A percentile compares a stretch with the other conserved stretches of the same genome.
Evolutionary conservation across 2,888 invertebrate genomes (phyloP).

Genomic region (Ormyrus thymus): DNA sequence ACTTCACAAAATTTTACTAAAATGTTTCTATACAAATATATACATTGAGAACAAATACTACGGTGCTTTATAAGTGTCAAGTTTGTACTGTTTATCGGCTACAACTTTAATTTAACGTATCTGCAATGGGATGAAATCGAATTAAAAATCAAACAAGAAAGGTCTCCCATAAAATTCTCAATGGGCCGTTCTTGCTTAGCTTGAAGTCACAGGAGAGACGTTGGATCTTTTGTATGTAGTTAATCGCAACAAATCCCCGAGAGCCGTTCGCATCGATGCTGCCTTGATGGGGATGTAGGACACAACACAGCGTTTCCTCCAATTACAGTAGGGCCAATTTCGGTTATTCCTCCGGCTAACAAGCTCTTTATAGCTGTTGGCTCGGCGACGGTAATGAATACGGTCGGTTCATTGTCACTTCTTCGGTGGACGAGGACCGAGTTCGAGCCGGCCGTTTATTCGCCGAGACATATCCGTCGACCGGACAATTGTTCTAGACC

Average conservation of each 20-base stretch:
- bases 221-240: conserved; percentile 15
- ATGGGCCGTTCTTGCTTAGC: background rate
- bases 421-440: background rate
- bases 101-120: too few relatives aligned
- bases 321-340: conserved; percentile 42
- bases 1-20: too few relatives aligned
- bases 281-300: background rate
- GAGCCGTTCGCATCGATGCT: background rate
- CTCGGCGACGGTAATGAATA: too few relatives aligned
- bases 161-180: too few relatives aligned
- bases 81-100: too few relatives aligned
- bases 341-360: background rate
- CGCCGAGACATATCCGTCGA: background rate
- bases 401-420: conserved; percentile 26
- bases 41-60: too few relatives aligned
- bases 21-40: too few relatives aligned
- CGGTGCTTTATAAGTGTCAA: too few relatives aligned
- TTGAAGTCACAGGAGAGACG: background rate
- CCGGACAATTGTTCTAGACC: background rate
- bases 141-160: too few relatives aligned
- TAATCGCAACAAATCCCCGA: conserved; percentile 43
- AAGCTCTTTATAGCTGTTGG: background rate
- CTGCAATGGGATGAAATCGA: too few relatives aligned
- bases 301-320: conserved; percentile 6
- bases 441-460: background rate